A percentile compares a stretch with the other conserved stretches of the same genome.
These are phyloP conservation scores for Ctenoplectra terminalis DNA, from an alignment of 1,140 invertebrate genomes.

Conservation along the genomic window DNA sequence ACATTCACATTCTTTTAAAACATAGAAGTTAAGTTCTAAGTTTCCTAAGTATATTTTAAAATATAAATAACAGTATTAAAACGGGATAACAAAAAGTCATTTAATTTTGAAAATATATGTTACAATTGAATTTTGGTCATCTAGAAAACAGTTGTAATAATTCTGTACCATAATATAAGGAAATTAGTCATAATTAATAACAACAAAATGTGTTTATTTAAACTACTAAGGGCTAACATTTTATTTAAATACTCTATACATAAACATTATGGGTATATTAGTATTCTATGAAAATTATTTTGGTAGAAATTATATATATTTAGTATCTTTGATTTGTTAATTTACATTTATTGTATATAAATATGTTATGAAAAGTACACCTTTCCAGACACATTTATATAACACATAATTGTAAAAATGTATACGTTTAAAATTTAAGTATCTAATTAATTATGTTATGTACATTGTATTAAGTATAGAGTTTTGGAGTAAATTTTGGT, in stretches of 20 bases:
- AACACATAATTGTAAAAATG: background rate
- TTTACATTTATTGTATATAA: background rate
- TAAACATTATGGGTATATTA: background rate
- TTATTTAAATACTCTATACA: background rate
- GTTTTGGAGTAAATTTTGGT: conserved; percentile 10
- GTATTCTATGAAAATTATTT: conserved; percentile 1
- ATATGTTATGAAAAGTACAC: background rate
- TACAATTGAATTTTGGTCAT: background rate
- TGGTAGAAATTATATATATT: background rate
- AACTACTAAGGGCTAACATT: background rate
- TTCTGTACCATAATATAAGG: conserved; percentile 17
- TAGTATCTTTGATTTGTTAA: background rate
- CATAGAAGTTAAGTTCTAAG: conserved; percentile 1
- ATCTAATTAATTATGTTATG: background rate
- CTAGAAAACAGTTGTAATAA: background rate
- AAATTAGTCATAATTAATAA: conserved; percentile 17
- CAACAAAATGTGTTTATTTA: background rate
- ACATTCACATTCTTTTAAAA: background rate
- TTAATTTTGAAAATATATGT: background rate
- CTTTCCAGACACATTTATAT: conserved; percentile 4
- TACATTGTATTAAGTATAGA: conserved; percentile 3
- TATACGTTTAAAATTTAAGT: background rate
- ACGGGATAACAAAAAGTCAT: background rate
- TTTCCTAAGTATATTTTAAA: conserved; percentile 3
- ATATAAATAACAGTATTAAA: background rate